phyloP scores from a whole-genome alignment of 2,888 invertebrate species.

The Cryptops parisi region DNA sequence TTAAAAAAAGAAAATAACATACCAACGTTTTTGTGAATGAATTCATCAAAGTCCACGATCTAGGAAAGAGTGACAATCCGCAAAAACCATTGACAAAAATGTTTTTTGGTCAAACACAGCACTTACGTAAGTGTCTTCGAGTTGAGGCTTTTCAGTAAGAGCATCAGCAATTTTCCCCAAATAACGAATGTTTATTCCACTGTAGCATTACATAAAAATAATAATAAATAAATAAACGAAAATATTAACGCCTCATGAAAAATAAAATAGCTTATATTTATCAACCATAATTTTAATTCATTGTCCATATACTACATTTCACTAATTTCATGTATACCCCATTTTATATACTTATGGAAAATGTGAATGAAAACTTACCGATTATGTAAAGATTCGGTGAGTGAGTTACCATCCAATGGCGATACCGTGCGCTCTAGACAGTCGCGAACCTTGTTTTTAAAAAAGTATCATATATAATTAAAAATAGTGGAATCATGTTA shows the following conservation, averaged over 20 bases:
- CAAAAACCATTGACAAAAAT: no score
- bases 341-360: no score
- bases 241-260: neutral
- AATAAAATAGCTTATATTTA: constrained; percentile 4
- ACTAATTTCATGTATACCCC: no score
- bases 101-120: no score
- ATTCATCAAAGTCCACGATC: neutral
- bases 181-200: constrained; percentile 91
- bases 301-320: no score
- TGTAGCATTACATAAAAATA: no score
- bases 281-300: no score
- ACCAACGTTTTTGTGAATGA: neutral
- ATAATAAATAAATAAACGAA: neutral
- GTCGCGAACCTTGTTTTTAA: constrained; percentile 56
- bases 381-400: constrained; percentile 85
- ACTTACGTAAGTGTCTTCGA: constrained; percentile 53
- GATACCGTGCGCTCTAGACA: constrained; percentile 81
- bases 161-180: constrained; percentile 78
- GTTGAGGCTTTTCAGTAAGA: constrained; percentile 57
- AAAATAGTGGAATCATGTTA: no score
- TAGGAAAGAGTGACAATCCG: neutral
- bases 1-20: neutral
- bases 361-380: constrained; percentile 36
- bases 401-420: constrained; percentile 85
- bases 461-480: neutral